These are phyloP conservation scores for Pagetopsis macropterus DNA, from an alignment of 2,797 vertebrate species.

Conservation along the genomic window DNA sequence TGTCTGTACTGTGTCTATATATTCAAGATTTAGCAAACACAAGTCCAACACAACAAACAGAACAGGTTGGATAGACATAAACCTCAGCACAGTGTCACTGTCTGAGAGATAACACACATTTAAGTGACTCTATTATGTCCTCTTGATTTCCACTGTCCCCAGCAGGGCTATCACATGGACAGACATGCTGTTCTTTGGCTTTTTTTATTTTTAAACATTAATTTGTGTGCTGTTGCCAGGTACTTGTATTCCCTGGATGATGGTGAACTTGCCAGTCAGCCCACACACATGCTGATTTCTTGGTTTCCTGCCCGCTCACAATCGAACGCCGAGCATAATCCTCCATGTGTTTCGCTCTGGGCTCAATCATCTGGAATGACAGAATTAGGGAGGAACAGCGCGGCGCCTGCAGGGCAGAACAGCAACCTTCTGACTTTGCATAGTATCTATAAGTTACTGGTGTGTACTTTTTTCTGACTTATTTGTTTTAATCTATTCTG, in stretches of 20 bases:
- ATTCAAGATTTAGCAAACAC: constrained; percentile 26
- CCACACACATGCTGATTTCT: constrained; percentile 49
- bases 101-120: constrained; percentile 26
- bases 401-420: constrained; percentile 38
- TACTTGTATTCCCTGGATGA: constrained; percentile 34
- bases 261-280: constrained; percentile 46
- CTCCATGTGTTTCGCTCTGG: constrained; percentile 44
- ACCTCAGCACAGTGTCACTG: constrained; percentile 29
- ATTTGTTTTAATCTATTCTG: background rate
- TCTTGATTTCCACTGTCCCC: constrained; percentile 38
- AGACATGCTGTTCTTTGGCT: constrained; percentile 26
- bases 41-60: constrained; percentile 25
- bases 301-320: constrained; percentile 51
- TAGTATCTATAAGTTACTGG: background rate
- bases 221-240: constrained; percentile 47
- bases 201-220: constrained; percentile 39
- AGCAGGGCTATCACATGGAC: constrained; percentile 33
- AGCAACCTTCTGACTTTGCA: constrained; percentile 5
- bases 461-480: constrained; percentile 14
- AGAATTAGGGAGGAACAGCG: constrained; percentile 39
- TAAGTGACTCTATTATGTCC: constrained; percentile 25
- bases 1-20: constrained; percentile 16
- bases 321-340: constrained; percentile 44
- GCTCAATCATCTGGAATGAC: constrained; percentile 66
- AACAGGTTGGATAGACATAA: constrained; percentile 25